phyloP scores from a whole-genome alignment of 1,140 invertebrate species.

The Chironomus tepperi region DNA sequence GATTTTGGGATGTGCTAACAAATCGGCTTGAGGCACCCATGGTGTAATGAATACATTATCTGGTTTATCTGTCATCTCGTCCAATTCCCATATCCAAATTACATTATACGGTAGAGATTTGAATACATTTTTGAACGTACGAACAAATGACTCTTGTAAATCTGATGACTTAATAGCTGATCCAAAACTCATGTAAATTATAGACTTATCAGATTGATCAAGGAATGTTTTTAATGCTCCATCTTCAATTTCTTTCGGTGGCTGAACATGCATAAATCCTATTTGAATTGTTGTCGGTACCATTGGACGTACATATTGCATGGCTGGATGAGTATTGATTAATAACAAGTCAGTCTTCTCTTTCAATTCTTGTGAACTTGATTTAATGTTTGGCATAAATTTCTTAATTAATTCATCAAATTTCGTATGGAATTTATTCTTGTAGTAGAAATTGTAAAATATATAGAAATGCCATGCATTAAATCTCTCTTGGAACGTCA shows the following conservation, averaged over 20 bases:
- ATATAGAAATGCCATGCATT: background rate
- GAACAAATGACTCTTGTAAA: slow-evolving; percentile 42
- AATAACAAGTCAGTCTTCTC: slow-evolving; percentile 45
- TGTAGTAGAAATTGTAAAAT: slow-evolving; percentile 30
- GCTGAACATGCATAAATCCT: slow-evolving; percentile 46
- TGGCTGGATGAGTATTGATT: slow-evolving; percentile 46
- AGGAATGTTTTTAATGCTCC: slow-evolving; percentile 43
- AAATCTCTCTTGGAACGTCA: slow-evolving; percentile 38
- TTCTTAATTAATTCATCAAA: background rate
- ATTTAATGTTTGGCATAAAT: slow-evolving; percentile 25
- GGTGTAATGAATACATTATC: slow-evolving; percentile 51
- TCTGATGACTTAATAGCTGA: slow-evolving; percentile 48
- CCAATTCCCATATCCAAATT: slow-evolving; percentile 59
- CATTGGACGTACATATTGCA: slow-evolving; percentile 42
- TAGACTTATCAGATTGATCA: slow-evolving; percentile 47
- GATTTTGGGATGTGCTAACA: slow-evolving; percentile 40
- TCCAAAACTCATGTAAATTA: slow-evolving; percentile 54
- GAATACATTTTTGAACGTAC: slow-evolving; percentile 47
- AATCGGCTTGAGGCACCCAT: slow-evolving; percentile 63
- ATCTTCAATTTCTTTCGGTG: slow-evolving; percentile 38
- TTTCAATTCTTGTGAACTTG: slow-evolving; percentile 39
- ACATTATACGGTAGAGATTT: slow-evolving; percentile 47
- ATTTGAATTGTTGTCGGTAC: slow-evolving; percentile 48
- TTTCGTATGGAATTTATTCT: slow-evolving; percentile 25
- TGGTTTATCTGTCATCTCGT: slow-evolving; percentile 43